A percentile compares a stretch with the other conserved stretches of the same genome.
phyloP scores from a whole-genome alignment of 1,140 invertebrate genomes.

The Temnothorax curvispinosus region DNA sequence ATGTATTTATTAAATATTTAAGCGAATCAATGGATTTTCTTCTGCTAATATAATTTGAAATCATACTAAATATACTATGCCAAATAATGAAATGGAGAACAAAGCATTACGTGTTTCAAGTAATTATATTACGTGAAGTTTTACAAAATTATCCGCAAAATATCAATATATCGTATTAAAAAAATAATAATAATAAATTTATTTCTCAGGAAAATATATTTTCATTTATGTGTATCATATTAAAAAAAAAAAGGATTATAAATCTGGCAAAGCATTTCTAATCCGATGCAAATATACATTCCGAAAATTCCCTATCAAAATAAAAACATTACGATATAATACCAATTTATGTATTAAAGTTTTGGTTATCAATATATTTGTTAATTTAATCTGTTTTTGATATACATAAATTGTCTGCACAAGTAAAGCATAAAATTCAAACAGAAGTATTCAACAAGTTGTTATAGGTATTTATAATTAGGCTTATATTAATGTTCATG shows the following conservation, averaged over 20 bases:
- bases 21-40: background rate
- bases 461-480: slow-evolving; percentile 80
- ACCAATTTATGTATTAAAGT: slow-evolving; percentile 5
- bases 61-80: background rate
- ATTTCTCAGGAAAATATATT: background rate
- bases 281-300: background rate
- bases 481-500: slow-evolving; percentile 70
- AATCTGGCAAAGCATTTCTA: background rate
- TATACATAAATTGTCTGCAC: slow-evolving; percentile 11
- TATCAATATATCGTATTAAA: background rate
- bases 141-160: background rate
- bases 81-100: background rate
- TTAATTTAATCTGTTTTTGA: slow-evolving; percentile 2
- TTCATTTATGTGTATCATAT: background rate
- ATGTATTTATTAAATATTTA: background rate
- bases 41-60: background rate
- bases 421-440: slow-evolving; percentile 23
- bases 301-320: background rate
- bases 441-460: slow-evolving; percentile 85
- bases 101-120: background rate
- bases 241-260: background rate
- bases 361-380: background rate
- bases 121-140: background rate
- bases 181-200: background rate
- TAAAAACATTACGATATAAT: background rate